These are phyloP conservation scores for Myxocyprinus asiaticus DNA, from an alignment of 2,113 vertebrate species.

Conservation along the genomic window DNA sequence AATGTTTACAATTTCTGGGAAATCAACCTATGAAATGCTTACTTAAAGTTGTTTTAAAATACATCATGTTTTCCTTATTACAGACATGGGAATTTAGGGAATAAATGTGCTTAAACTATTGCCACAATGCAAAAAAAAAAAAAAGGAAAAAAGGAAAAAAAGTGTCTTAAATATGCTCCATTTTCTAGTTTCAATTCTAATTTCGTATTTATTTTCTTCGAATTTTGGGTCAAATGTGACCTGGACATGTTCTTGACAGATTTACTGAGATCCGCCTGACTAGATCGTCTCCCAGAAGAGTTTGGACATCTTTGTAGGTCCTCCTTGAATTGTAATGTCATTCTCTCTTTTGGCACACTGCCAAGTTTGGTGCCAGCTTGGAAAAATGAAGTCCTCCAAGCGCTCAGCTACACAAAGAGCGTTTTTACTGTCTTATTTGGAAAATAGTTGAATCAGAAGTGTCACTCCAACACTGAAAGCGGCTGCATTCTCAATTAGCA, in stretches of 20 bases:
- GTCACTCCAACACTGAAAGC: conserved; percentile 15
- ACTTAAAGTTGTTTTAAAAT: too few species aligned
- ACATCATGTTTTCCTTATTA: too few species aligned
- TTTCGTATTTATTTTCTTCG: not conserved
- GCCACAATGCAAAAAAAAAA: too few species aligned
- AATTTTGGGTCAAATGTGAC: not conserved
- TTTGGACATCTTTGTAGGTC: conserved; percentile 7
- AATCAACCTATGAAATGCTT: too few species aligned
- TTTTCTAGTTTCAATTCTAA: too few species aligned
- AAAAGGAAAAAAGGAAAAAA: too few species aligned
- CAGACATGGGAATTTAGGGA: too few species aligned
- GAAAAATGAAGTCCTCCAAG: conserved; percentile 23
- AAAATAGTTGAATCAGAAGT: conserved; percentile 47
- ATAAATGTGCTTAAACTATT: too few species aligned
- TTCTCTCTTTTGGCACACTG: not conserved
- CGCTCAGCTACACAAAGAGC: not conserved
- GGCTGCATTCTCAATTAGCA: conserved; percentile 51
- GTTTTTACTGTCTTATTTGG: not conserved
- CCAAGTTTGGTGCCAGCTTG: conserved; percentile 26
- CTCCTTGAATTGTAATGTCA: not conserved
- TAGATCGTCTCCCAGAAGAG: not conserved
- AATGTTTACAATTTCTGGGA: too few species aligned
- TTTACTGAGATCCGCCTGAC: not conserved
- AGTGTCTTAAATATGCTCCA: too few species aligned
- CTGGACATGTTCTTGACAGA: conserved; percentile 2